Base-by-base conservation (phyloP, 2,797 vertebrate species). In the Danio tinwini region DNA sequence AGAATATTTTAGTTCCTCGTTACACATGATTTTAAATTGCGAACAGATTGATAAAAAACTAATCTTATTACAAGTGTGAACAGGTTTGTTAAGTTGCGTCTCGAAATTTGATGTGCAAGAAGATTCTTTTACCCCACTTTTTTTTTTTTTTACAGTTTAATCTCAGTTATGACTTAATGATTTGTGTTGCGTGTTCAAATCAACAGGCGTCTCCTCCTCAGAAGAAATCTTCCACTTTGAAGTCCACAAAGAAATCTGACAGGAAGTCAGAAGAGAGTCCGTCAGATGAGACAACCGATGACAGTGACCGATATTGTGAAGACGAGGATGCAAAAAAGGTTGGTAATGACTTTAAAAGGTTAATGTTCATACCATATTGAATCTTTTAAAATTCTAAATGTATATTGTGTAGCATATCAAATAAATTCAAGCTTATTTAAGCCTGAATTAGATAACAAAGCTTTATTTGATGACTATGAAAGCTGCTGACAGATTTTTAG, bases 191-290 rank as follows among this genome's bases (percentile, higher is more conserved):
- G 50, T 42, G 10, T 1, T 3, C 37, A 42, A 45, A 6, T 72
- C 82, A 89, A 88, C 81, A 72, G 49, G 81, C 85, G 67, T 37
- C 86, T 0, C 81, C 86, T 0, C 81, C 39, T 4, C 91, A 90
- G 83, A 91, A 91, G 82, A 83, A 79, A 0, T 70, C 58, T 37
- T 83, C 84, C 49, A 83, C 84, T 0, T 90, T 77, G 0, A 93
- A 93, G 80, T 86, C 86, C 4, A 19, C 9, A 0, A 90, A 77
- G 79, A 90, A 85, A 61, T 50, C 74, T 29, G 78, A 49, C 3
- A 83, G 86, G 0, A 64, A 13, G 3, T 88, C 87, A 3, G 91
- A 91, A 0, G 78, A 85, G 71, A 89, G 85, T 0, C 64, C 84
- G 5, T 87, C 90, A 0, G 91, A 90, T 7, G 82, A 87, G 29